Evolutionary conservation across 1,140 invertebrate species (phyloP).

Genomic region (Scaptomyza montana): DNA sequence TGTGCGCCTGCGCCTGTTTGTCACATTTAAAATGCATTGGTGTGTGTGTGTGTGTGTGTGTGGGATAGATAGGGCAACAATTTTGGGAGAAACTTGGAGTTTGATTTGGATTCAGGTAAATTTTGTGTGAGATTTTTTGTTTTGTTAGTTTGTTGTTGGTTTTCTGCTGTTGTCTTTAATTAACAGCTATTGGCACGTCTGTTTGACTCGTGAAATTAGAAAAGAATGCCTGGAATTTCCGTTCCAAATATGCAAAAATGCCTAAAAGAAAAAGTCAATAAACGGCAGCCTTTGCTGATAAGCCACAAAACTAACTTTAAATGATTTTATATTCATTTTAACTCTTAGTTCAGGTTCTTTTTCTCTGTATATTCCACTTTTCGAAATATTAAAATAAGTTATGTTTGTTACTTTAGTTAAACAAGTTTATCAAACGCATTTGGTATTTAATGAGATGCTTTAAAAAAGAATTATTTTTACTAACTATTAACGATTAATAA

Average conservation of each 20-base stretch:
- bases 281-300: slow-evolving; percentile 51
- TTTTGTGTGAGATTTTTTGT: slow-evolving; percentile 34
- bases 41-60: slow-evolving; percentile 12
- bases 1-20: slow-evolving; percentile 72
- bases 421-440: too few species aligned
- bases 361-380: too few species aligned
- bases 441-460: too few species aligned
- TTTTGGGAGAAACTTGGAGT: slow-evolving; percentile 31
- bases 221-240: slow-evolving; percentile 81
- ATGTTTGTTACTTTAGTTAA: too few species aligned
- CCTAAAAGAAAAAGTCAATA: slow-evolving; percentile 6
- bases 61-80: slow-evolving; percentile 12
- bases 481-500: slow-evolving; percentile 43
- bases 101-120: slow-evolving; percentile 49
- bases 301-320: slow-evolving; percentile 43
- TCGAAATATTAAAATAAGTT: too few species aligned
- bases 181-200: slow-evolving; percentile 58
- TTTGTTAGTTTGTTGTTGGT: slow-evolving; percentile 1
- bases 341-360: too few species aligned
- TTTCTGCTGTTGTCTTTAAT: slow-evolving; percentile 53
- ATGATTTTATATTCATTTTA: background rate
- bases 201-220: slow-evolving; percentile 70
- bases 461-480: too few species aligned
- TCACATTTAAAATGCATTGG: slow-evolving; percentile 56
- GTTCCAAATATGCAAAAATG: slow-evolving; percentile 36